Base-by-base conservation (phyloP, 1,140 invertebrate genomes). In the Orussus abietinus region DNA sequence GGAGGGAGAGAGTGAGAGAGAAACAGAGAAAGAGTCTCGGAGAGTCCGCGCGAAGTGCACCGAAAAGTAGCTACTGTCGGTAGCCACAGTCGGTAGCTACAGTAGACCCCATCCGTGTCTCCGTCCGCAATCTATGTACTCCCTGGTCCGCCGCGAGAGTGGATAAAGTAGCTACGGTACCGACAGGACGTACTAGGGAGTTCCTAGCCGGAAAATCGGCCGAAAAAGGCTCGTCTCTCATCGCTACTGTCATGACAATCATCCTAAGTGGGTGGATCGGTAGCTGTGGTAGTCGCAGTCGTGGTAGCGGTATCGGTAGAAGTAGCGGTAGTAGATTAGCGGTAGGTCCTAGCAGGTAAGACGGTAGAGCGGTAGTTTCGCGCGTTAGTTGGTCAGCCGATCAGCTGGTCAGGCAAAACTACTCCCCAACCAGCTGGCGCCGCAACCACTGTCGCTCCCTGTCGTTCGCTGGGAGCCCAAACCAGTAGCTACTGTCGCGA, bases 231-330 rank as follows among this genome's bases (percentile, higher is more conserved):
- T 62, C 62, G 67, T 67, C 62, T n/a, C n/a, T 72, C 64, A 66
- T 70, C 67, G n/a, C n/a, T 72, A 74, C 62, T 60, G 59, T 72
- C 67, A 72, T 71, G 69, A 72, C 67, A 72, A 69, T 74, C 66
- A 69, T 70, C 66, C 69, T 71, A 72, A 73, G 64, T 63, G 64
- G n/a, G 64, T 47, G 49, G 52, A 57, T 69, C 69, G 65, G 64
- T 65, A 66, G 62, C 59, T 57, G 56, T 49, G 35, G 59, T 65
- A 62, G 56, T 55, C 44, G 55, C 58, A 64, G 59, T 58, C 62
- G 58, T 59, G 49, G 54, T 51, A 57, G 49, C 59, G 52, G 53
- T 57, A 47, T 51, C 59, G 55, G 55, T 63, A 56, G 59, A 49
- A 50, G 54, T 59, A 59, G 57, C 60, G 55, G 53, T 51, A 55